phyloP scores from a whole-genome alignment of 2,113 vertebrate genomes.

The Corythaixoides concolor region DNA sequence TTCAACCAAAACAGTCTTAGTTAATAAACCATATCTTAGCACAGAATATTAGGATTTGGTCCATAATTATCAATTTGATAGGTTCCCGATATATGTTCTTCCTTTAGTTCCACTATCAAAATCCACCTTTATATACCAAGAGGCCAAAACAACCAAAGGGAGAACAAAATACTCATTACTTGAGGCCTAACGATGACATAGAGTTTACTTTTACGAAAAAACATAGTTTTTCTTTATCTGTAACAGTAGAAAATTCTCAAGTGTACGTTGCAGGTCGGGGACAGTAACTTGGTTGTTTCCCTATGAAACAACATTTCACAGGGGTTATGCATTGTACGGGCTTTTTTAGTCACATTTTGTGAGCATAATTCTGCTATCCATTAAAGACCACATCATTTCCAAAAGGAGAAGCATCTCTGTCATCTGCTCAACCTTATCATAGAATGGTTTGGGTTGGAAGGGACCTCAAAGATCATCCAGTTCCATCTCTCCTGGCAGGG shows the following conservation, averaged over 20 bases:
- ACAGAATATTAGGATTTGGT: background rate
- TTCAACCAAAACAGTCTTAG: background rate
- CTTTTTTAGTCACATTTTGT: background rate
- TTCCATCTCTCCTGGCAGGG: background rate
- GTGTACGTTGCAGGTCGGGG: background rate
- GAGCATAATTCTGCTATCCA: background rate
- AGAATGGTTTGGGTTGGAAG: too few species aligned
- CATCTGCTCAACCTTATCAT: background rate
- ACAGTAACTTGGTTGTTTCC: too few species aligned
- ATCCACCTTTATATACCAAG: background rate
- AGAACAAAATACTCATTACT: background rate
- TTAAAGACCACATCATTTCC: background rate
- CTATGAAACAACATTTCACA: background rate
- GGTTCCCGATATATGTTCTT: background rate
- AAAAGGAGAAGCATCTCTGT: background rate
- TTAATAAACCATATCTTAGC: background rate
- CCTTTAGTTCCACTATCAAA: background rate
- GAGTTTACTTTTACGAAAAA: too few species aligned
- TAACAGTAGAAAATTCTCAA: background rate
- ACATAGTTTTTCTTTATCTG: background rate
- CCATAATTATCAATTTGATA: background rate
- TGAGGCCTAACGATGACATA: background rate
- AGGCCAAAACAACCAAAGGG: background rate
- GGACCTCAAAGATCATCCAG: too few species aligned
- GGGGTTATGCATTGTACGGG: accelerated